These are phyloP conservation scores for Ylistrum balloti DNA, from an alignment of 1,140 invertebrate species.

Conservation along the genomic window DNA sequence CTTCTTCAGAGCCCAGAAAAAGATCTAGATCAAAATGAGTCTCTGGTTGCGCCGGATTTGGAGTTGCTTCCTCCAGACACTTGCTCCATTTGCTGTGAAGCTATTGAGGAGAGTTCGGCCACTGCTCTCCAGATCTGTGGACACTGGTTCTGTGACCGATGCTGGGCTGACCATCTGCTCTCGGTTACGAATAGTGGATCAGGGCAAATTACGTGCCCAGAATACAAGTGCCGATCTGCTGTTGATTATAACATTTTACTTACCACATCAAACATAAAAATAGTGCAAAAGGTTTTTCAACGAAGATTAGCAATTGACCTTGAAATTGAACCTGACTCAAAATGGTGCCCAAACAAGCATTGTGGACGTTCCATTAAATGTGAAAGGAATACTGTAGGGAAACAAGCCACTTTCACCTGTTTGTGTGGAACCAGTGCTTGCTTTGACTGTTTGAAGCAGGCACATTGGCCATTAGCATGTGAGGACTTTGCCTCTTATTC, in stretches of 20 bases:
- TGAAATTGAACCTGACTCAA: slow-evolving; percentile 47
- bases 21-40: not conserved
- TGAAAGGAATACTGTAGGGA: not conserved
- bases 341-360: slow-evolving; percentile 72
- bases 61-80: slow-evolving; percentile 52
- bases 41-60: not conserved
- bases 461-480: slow-evolving; percentile 73
- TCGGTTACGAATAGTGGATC: slow-evolving; percentile 51
- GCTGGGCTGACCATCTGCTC: slow-evolving; percentile 69
- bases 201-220: slow-evolving; percentile 61
- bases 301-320: slow-evolving; percentile 56
- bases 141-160: slow-evolving; percentile 74
- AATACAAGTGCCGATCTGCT: slow-evolving; percentile 63
- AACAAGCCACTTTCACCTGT: slow-evolving; percentile 59
- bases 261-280: slow-evolving; percentile 63
- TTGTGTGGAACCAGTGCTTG: slow-evolving; percentile 67
- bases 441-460: slow-evolving; percentile 64
- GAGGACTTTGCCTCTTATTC: slow-evolving; percentile 58
- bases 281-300: slow-evolving; percentile 60
- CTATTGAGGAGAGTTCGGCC: slow-evolving; percentile 48
- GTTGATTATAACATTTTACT: slow-evolving; percentile 65
- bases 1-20: not conserved
- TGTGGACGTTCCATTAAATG: slow-evolving; percentile 67
- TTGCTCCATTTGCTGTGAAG: slow-evolving; percentile 66
- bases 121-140: slow-evolving; percentile 66